These are phyloP conservation scores for Luehdorfia chinensis DNA, from an alignment of 1,140 invertebrate genomes.

Conservation along the genomic window DNA sequence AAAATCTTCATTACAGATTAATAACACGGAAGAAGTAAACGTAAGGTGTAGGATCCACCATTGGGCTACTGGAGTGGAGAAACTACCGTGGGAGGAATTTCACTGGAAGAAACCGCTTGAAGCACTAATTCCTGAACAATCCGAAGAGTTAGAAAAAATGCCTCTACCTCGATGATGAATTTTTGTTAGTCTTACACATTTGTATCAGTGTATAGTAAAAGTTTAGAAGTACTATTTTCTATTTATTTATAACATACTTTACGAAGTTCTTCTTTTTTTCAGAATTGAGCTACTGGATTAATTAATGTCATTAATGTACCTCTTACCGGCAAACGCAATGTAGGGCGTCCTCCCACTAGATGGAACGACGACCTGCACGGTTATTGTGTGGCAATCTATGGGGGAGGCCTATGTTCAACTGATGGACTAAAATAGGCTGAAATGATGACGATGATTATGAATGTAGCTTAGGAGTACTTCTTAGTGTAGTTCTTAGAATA, in stretches of 20 bases:
- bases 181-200: neutral
- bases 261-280: no score
- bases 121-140: slow-evolving; percentile 73
- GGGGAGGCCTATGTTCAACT: no score
- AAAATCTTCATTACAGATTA: slow-evolving; percentile 72
- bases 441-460: no score
- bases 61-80: slow-evolving; percentile 79
- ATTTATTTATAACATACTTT: neutral
- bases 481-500: no score
- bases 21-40: slow-evolving; percentile 81
- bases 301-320: no score
- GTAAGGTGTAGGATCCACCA: slow-evolving; percentile 85
- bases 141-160: slow-evolving; percentile 50
- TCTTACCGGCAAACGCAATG: no score
- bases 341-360: no score
- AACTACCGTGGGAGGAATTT: slow-evolving; percentile 75
- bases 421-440: no score
- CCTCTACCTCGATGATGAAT: slow-evolving; percentile 30
- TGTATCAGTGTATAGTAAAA: neutral
- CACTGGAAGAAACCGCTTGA: slow-evolving; percentile 78
- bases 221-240: neutral
- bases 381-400: no score
- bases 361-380: no score
- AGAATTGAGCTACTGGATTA: no score
- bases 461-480: no score